Percentiles rank a stretch among this genome's conserved stretches.
Evolutionary conservation across 1,140 invertebrate genomes (phyloP).

Genomic region (Penaeus chinensis): DNA sequence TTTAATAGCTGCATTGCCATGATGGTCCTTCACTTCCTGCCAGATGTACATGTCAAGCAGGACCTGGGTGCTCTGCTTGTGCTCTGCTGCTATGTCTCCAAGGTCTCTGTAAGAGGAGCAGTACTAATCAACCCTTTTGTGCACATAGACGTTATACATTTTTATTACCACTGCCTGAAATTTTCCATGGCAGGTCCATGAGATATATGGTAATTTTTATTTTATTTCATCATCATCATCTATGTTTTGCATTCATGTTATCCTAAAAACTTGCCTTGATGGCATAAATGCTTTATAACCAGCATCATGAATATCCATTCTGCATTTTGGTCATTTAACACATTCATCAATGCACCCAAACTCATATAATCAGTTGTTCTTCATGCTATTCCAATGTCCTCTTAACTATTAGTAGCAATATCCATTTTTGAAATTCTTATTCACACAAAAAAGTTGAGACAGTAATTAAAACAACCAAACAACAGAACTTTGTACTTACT

Average conservation of each 20-base stretch:
- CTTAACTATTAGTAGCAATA: neutral
- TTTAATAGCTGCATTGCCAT: conserved; percentile 40
- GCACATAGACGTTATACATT: neutral
- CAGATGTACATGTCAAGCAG: conserved; percentile 61
- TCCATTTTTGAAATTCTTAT: neutral
- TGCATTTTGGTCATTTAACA: too few relatives aligned
- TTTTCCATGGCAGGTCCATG: too few relatives aligned
- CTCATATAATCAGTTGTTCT: too few relatives aligned
- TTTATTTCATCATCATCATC: too few relatives aligned
- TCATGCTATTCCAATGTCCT: neutral
- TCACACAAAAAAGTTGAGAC: neutral
- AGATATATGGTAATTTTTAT: too few relatives aligned
- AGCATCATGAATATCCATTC: too few relatives aligned
- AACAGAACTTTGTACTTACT: conserved; percentile 28
- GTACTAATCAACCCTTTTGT: too few relatives aligned
- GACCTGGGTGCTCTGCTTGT: conserved; percentile 46
- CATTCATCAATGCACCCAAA: too few relatives aligned
- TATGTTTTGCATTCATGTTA: too few relatives aligned
- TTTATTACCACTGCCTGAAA: neutral
- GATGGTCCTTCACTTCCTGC: conserved; percentile 55
- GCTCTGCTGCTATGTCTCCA: conserved; percentile 70
- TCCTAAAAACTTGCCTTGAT: too few relatives aligned
- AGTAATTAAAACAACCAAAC: neutral
- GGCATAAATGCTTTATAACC: too few relatives aligned
- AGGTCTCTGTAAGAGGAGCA: conserved; percentile 33